phyloP scores from a whole-genome alignment of 1,140 invertebrate species.

The Brachionus manjavacas region DNA sequence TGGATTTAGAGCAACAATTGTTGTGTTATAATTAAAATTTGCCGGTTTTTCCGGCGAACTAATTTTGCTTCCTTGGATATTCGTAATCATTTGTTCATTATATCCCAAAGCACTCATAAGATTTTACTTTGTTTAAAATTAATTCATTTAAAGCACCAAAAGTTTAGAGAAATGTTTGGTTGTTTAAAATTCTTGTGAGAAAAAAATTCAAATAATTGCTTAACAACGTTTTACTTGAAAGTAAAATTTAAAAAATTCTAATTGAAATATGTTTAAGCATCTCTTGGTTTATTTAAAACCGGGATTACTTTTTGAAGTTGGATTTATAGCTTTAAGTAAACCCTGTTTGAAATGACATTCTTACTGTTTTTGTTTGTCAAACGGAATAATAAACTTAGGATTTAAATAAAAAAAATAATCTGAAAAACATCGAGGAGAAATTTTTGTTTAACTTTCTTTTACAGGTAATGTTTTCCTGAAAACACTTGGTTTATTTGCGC shows the following conservation, averaged over 20 bases:
- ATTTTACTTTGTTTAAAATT: not conserved
- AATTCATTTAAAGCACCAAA: not conserved
- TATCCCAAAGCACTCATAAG: not conserved
- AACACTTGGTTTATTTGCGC: not conserved
- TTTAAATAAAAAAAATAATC: not conserved
- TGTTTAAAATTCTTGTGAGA: conserved; percentile 1
- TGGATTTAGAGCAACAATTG: conserved; percentile 20
- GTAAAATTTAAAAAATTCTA: not conserved
- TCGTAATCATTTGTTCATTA: conserved; percentile 11
- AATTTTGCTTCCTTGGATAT: conserved; percentile 19
- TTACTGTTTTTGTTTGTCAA: not conserved
- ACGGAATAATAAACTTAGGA: not conserved
- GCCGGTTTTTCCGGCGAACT: conserved; percentile 13
- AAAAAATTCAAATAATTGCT: conserved; percentile 13
- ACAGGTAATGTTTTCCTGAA: not conserved
- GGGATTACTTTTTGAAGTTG: not conserved
- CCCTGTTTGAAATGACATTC: conserved; percentile 3
- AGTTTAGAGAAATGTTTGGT: not conserved
- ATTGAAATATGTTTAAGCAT: not conserved
- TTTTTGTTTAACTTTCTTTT: not conserved
- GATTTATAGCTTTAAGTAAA: conserved; percentile 14
- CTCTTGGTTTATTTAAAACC: conserved; percentile 6
- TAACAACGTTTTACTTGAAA: conserved; percentile 20
- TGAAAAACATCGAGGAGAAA: not conserved
- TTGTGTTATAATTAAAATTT: conserved; percentile 32